phyloP scores from a whole-genome alignment of 2,113 vertebrate species.

The Trogon melanurus region DNA sequence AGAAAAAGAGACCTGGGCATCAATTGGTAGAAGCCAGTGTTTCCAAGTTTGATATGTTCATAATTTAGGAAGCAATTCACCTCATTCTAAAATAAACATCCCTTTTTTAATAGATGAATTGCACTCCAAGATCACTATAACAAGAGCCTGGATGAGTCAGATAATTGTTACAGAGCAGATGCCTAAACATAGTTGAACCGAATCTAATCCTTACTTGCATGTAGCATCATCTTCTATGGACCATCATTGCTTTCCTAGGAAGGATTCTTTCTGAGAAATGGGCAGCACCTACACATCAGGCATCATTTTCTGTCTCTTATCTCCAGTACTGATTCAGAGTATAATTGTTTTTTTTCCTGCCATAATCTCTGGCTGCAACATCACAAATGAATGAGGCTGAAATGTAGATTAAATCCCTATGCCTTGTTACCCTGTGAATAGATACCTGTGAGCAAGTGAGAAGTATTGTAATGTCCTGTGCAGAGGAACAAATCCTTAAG shows the following conservation, averaged over 20 bases:
- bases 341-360: fast-evolving
- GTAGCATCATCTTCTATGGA: neutral
- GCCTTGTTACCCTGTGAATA: neutral
- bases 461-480: neutral
- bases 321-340: neutral
- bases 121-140: neutral
- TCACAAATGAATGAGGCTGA: neutral
- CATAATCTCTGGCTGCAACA: neutral
- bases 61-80: neutral
- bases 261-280: neutral
- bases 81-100: neutral
- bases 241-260: neutral
- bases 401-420: neutral
- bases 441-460: neutral
- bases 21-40: neutral
- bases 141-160: neutral
- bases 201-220: neutral
- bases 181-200: neutral
- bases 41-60: neutral
- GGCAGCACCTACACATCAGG: neutral
- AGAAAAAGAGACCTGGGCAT: neutral
- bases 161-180: neutral
- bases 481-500: neutral
- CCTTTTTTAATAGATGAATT: neutral
- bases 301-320: neutral